A percentile compares a stretch with the other conserved stretches of the same genome.
phyloP scores from a whole-genome alignment of 2,113 vertebrate species.

The Tenebrosternarchus preto region DNA sequence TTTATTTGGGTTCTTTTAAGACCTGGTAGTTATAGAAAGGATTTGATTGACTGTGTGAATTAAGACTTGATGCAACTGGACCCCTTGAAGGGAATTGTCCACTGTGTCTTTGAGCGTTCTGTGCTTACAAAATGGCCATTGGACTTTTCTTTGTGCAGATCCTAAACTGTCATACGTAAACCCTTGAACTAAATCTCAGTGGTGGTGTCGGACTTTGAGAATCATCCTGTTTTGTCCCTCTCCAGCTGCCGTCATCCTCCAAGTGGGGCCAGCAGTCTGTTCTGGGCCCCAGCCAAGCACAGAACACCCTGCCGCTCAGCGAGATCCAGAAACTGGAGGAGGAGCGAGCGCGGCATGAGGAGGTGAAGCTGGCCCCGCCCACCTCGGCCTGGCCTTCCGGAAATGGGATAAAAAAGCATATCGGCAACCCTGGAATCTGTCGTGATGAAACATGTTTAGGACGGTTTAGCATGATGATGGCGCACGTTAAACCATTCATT shows the following conservation, averaged over 20 bases:
- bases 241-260: conserved; percentile 94
- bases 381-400: no score
- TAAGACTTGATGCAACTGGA: no score
- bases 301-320: conserved; percentile 87
- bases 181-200: neutral
- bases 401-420: no score
- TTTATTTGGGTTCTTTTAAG: no score
- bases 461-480: no score
- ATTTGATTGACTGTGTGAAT: no score
- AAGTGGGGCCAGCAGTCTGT: conserved; percentile 96
- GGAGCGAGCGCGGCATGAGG: conserved; percentile 88
- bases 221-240: neutral
- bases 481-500: no score
- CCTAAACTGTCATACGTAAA: neutral
- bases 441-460: no score
- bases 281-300: conserved; percentile 76
- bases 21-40: no score
- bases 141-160: neutral
- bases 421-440: no score
- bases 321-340: conserved; percentile 98
- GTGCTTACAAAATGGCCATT: neutral
- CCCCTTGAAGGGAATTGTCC: no score
- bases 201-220: neutral
- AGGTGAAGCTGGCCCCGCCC: conserved; percentile 71
- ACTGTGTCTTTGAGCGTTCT: no score